Conservation (phyloP, 2,113 vertebrate species). For the Sapayoa aenigma region DNA sequence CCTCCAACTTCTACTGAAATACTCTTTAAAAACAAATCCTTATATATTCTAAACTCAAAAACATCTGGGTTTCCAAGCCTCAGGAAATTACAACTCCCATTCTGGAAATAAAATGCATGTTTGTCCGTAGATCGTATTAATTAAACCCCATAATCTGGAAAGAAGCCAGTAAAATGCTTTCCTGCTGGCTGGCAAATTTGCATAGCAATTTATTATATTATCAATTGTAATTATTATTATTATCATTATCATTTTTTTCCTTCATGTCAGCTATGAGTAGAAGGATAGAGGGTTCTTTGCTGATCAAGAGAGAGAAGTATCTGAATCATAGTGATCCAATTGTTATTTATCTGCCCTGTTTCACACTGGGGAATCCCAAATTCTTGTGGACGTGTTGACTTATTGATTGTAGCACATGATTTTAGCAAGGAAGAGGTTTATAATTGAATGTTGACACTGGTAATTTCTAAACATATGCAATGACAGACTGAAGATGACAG, state of each 20-base stretch:
- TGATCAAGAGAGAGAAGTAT: not conserved
- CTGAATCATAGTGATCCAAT: not conserved
- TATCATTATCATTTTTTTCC: not conserved
- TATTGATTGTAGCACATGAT: not conserved
- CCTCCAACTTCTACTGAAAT: not conserved
- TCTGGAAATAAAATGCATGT: slow-evolving; percentile 42
- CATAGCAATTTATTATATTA: not conserved
- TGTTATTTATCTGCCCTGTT: not conserved
- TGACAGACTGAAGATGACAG: not conserved
- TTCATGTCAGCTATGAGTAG: not conserved
- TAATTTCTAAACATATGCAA: not conserved
- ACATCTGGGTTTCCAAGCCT: slow-evolving; percentile 65
- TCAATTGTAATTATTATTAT: not conserved
- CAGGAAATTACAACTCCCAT: slow-evolving; percentile 70
- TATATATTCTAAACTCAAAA: slow-evolving; percentile 12
- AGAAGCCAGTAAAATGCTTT: not conserved
- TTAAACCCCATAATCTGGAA: not conserved
- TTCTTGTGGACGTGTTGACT: not conserved
- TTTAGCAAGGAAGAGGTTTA: not conserved
- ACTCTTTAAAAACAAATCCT: slow-evolving; percentile 2
- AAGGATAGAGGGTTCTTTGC: not conserved
- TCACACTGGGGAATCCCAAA: not conserved
- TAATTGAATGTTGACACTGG: not conserved
- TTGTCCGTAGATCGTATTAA: slow-evolving; percentile 42
- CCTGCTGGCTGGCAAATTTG: not conserved